A percentile compares a stretch with the other conserved stretches of the same genome.
phyloP scores from a whole-genome alignment of 2,888 invertebrate species.

The Ctenicera cuprea region DNA sequence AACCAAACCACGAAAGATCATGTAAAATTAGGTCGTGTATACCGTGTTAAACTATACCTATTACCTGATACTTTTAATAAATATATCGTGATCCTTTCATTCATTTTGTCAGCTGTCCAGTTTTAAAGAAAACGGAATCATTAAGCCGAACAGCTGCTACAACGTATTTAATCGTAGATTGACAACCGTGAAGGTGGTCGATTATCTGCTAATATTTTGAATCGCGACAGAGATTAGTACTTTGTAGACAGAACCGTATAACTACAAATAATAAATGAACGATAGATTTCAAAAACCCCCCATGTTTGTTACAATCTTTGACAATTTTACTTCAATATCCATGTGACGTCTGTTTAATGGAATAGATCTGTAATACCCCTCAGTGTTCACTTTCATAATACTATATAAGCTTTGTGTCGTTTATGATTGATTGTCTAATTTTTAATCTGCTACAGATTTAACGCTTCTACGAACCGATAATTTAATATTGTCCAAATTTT shows the following conservation, averaged over 20 bases:
- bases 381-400: conserved; percentile 20
- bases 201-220: conserved; percentile 59
- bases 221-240: conserved; percentile 47
- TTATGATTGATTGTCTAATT: conserved; percentile 39
- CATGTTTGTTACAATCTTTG: conserved; percentile 26
- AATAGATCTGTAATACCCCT: conserved; percentile 37
- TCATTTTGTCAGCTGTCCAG: conserved; percentile 53
- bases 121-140: conserved; percentile 58
- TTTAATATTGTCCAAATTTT: not conserved
- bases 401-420: conserved; percentile 28
- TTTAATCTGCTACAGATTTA: not conserved
- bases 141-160: conserved; percentile 56
- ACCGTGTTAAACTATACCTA: not conserved
- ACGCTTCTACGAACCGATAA: not conserved
- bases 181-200: conserved; percentile 59
- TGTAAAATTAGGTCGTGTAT: not conserved
- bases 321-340: conserved; percentile 34
- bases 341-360: conserved; percentile 33
- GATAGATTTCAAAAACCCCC: conserved; percentile 33
- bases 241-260: conserved; percentile 41
- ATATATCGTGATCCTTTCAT: conserved; percentile 43
- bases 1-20: not conserved
- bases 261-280: conserved; percentile 49
- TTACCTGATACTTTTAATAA: conserved; percentile 34
- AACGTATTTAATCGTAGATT: conserved; percentile 58